A percentile compares a stretch with the other conserved stretches of the same genome.
These are phyloP conservation scores for Siphamia tubifer DNA, from an alignment of 2,113 vertebrate species.

Conservation along the genomic window DNA sequence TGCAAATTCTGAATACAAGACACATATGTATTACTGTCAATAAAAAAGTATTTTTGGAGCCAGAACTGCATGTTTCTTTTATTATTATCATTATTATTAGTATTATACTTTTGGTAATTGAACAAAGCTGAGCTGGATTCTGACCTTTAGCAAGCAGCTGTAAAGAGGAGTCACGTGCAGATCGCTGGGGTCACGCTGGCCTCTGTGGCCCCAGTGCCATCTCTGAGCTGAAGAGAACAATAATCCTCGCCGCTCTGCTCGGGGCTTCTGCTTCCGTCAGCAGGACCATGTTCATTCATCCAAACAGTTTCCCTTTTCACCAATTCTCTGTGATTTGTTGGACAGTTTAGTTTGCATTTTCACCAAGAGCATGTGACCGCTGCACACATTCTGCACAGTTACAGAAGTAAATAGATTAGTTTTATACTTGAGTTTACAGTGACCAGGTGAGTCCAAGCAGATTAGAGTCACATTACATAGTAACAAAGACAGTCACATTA, in stretches of 20 bases:
- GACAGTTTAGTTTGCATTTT: background rate
- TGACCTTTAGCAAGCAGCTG: conserved; percentile 40
- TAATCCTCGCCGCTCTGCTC: conserved; percentile 59
- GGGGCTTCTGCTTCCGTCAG: conserved; percentile 71
- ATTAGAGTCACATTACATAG: too few species aligned
- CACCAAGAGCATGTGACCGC: background rate
- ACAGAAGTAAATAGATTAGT: too few species aligned
- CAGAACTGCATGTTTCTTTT: background rate
- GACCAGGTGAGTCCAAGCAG: too few species aligned
- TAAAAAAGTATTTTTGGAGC: conserved; percentile 70
- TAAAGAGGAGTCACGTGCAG: conserved; percentile 62
- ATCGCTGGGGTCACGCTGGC: conserved; percentile 73
- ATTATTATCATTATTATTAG: conserved; percentile 15
- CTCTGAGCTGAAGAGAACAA: conserved; percentile 68
- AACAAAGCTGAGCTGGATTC: conserved; percentile 23
- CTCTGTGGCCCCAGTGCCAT: conserved; percentile 71
- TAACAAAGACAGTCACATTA: too few species aligned
- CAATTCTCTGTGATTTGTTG: background rate
- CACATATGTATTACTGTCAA: conserved; percentile 70
- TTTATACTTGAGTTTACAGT: too few species aligned
- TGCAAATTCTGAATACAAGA: conserved; percentile 48
- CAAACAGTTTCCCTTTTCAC: conserved; percentile 56
- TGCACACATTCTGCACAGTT: background rate
- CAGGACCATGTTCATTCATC: conserved; percentile 70
- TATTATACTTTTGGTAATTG: conserved; percentile 63